Evolutionary conservation across 2,797 vertebrate genomes (phyloP), one percentile per base, ranked within the genome.

Genomic region (Pachyuromys duprasi): DNA sequence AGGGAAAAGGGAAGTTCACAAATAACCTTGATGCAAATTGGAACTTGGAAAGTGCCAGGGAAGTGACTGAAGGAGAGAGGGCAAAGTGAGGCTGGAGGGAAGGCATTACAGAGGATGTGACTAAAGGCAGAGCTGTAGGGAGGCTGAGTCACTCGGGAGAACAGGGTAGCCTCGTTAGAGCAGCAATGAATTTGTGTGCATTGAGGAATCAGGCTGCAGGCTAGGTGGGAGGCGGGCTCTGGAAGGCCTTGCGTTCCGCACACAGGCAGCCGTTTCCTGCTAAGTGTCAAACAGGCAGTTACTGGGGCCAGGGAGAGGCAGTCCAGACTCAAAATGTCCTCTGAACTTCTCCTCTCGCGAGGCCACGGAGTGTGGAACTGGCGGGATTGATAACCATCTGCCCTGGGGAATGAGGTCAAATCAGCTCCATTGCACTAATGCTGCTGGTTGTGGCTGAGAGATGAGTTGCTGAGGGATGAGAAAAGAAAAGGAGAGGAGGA

Each of bases 1-100:
- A 49, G 74, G 86, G 31, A 95, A 83, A 81, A 78, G 67, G 17
- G 53, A 92, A 75, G 5, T 62, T 81, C 22, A 83, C 11, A 80
- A 33, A 55, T 33, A 55, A 92, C 42, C 14, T 5, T 33, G 33
- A 70, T 62, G 24, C 11, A 75, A 36, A 1, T 80, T 86, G 75
- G 28, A 95, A 92, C 45, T 24, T 75, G 39, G 88, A 93, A 67
- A 78, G 53, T 20, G 2, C 2, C 31, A 90, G 39, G 22, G 6
- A 36, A 69, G 31, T 80, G n/a, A 26, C 5, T 1, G 45, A 78
- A 6, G 33, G 57, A 79, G 28, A 86, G 24, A 86, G 82, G 28
- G 45, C 79, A 60, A 26, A 2, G 36, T 84, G 72, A 49, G 63
- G 8, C n/a, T 81, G 55, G 33, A 45, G 9, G 31, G 39, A 79